phyloP scores from a whole-genome alignment of 2,797 vertebrate genomes.

The Sandelia bainsii region DNA sequence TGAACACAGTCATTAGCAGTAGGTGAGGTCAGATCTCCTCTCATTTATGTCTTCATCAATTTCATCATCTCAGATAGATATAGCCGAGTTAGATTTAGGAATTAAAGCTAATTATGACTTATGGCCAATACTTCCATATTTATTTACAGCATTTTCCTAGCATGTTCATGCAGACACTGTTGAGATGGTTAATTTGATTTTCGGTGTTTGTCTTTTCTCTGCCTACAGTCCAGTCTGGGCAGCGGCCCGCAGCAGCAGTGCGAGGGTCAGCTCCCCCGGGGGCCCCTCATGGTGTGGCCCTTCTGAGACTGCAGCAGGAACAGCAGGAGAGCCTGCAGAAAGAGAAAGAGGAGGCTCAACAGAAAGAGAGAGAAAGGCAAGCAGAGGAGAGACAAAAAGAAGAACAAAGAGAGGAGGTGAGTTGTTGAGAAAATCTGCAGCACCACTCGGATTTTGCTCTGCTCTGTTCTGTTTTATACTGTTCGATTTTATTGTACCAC shows the following conservation, averaged over 20 bases:
- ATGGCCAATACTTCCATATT: background rate
- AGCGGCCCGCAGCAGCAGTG: constrained; percentile 66
- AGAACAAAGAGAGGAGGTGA: constrained; percentile 73
- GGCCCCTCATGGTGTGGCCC: constrained; percentile 67
- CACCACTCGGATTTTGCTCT: background rate
- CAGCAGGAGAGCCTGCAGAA: constrained; percentile 78
- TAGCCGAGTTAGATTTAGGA: constrained; percentile 19
- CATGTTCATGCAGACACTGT: background rate
- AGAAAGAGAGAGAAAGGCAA: constrained; percentile 74
- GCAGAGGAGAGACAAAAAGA: constrained; percentile 71
- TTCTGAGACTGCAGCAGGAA: constrained; percentile 76
- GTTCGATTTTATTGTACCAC: constrained; percentile 1
- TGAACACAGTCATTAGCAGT: constrained; percentile 67
- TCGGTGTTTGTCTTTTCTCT: constrained; percentile 11
- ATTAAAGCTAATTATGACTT: constrained; percentile 35
- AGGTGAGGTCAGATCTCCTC: constrained; percentile 59
- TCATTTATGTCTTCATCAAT: constrained; percentile 57
- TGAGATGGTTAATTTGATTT: constrained; percentile 11
- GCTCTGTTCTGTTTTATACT: background rate
- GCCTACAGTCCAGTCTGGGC: constrained; percentile 69
- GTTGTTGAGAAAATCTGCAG: constrained; percentile 5
- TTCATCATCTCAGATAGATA: constrained; percentile 39
- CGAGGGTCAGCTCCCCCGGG: constrained; percentile 65
- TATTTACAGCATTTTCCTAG: background rate
- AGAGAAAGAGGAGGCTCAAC: constrained; percentile 79